Base-by-base conservation (phyloP, 2,113 vertebrate genomes). In the Aspidoscelis tigris region DNA sequence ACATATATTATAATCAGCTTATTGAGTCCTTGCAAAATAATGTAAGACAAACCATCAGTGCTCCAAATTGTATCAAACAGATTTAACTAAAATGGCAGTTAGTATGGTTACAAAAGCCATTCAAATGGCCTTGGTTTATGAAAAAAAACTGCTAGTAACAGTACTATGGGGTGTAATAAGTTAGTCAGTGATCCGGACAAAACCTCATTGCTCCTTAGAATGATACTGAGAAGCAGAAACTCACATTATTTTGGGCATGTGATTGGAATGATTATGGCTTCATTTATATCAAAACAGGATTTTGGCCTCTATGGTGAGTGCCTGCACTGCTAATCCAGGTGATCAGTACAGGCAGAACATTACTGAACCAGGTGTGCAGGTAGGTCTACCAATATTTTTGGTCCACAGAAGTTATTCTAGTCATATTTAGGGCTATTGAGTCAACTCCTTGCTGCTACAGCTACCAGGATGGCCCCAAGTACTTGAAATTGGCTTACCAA, bases 41-140 rank as follows among this genome's bases (percentile, higher is more conserved):
- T 82, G 83, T 87, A 87, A 90, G 86, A 93, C 82, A 85, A 91
- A 83, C 80, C 82, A 65, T 70, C 88, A 90, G 77, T 89, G 87
- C 90, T 87, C 91, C 89, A 91, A 70, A 70, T 64, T 12, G 21
- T 61, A 16, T 18, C 58, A 72, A 39, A 44, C 74, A 66, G 18
- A 44, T 74, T 89, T 82, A n/a, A 83, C 43, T 81, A 85, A 53
- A 84, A 84, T 73, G 78, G n/a, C 11, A 21, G n/a, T 82, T 81
- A 43, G 70, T 69, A 72, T 92, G 84, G 80, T 84, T 91, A 86
- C 82, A 83, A 80, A 73, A 91, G 71, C 88, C 10, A 2, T 88
- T 86, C 84, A 86, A 90, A 80, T 70, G 41, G 0, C 87, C 88
- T 21, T 88, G 86, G 85, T 88, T 88, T 92, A 86, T 91, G 87